Base-by-base conservation (phyloP, 2,888 invertebrate species). In the Norana najaformis region DNA sequence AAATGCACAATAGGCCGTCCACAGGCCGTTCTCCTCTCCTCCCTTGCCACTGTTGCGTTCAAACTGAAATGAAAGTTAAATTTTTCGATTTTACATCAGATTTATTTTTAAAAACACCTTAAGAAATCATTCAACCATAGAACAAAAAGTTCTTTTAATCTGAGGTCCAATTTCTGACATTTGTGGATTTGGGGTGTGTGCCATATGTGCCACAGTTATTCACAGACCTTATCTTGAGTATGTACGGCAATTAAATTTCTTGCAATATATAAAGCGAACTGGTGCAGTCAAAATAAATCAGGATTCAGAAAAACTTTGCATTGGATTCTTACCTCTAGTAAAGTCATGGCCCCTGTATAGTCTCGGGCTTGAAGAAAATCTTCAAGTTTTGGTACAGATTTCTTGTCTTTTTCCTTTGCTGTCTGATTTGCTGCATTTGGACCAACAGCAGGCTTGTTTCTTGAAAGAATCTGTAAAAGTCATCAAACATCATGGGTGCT, bases 1-100 rank as follows among this genome's bases (percentile, higher is more conserved):
- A 95, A 99, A 99, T 93, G 97, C 97, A 95, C 98, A 98, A 95
- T 98, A 99, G 0, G 97, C 99, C 91, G 97, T 96, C 99, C 99
- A 99, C 92, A 97, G 95, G 90, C 97, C 97, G 34, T 96, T 95
- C 91, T 96, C 95, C n/a, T 95, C 93, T 92, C 95, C 95, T 47
- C 95, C 95, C 92, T 96, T 95, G 37, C 96, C 96, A 92, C 94
- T 95, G 93, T 95, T 95, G 93, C 96, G 95, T 93, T 96, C 95
- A 94, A 96, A 96, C 96, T 96, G 93, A 88, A 88, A 89, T 16
- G n/a, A 92, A 92, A 89, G 35, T 89, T 38, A 89, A 53, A 89
- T 37, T 13, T 36, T 39, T 20, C 23, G 23, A 88, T 35, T 35
- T 88, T 38, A 6, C 69, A 4, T 69, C n/a, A 69, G n/a, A 5